Evolutionary conservation across 2,888 invertebrate genomes (phyloP).

Genomic region (Meloe dianella): DNA sequence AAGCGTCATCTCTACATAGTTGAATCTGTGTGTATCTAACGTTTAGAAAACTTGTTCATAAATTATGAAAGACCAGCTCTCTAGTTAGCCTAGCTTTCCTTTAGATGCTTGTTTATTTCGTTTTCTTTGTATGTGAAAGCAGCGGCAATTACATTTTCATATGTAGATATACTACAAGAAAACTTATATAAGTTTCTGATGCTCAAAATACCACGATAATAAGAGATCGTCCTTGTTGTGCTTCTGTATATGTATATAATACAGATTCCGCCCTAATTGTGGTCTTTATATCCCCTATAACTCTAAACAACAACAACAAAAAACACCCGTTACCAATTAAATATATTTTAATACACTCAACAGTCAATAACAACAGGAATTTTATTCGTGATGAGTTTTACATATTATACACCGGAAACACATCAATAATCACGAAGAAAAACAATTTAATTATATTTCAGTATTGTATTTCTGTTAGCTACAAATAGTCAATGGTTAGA

Average conservation of each 20-base stretch:
- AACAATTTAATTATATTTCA: conserved; percentile 4
- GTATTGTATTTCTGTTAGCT: neutral
- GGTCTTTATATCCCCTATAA: neutral
- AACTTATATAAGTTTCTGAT: neutral
- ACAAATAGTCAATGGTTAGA: neutral
- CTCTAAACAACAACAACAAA: neutral
- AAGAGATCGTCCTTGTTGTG: neutral
- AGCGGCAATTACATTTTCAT: neutral
- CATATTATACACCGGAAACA: neutral
- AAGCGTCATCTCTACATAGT: too few relatives aligned
- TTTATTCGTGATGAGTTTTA: neutral
- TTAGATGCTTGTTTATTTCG: neutral
- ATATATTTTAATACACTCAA: neutral
- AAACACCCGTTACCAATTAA: neutral
- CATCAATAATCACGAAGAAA: neutral
- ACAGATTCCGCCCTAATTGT: neutral
- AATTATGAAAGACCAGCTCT: neutral
- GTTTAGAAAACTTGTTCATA: neutral
- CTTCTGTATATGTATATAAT: neutral
- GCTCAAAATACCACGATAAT: conserved; percentile 6
- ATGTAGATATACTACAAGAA: neutral
- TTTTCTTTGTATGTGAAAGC: neutral
- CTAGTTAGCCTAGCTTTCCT: neutral
- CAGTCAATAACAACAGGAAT: neutral
- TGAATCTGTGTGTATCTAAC: too few relatives aligned